Evolutionary conservation across 2,113 vertebrate species (phyloP).

Genomic region (Coptodon bakossiorum): DNA sequence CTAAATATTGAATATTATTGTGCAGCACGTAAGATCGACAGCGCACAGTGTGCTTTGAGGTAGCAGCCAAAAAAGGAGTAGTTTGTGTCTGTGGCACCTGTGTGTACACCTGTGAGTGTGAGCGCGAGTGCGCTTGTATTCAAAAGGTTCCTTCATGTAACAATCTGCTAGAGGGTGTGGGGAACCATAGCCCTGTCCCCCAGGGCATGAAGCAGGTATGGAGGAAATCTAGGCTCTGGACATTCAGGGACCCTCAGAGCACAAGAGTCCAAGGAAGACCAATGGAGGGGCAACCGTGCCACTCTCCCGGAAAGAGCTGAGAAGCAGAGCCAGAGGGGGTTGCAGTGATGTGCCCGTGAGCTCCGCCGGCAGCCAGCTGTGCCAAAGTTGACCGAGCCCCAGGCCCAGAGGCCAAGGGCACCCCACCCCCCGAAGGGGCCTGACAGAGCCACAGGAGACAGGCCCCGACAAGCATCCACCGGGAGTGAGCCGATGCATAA

Average conservation of each 20-base stretch:
- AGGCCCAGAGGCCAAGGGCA: no score
- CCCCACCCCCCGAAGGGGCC: no score
- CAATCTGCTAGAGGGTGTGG: accelerated
- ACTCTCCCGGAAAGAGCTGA: accelerated
- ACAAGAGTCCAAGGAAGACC: background rate
- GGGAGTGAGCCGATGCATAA: background rate
- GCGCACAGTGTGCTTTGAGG: background rate
- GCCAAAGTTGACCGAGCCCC: background rate
- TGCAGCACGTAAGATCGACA: background rate
- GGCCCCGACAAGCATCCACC: background rate
- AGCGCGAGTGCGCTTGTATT: background rate
- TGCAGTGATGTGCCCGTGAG: accelerated
- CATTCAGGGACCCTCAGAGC: background rate
- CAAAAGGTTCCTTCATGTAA: background rate
- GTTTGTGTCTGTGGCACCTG: background rate
- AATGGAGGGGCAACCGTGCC: background rate
- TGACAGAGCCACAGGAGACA: background rate
- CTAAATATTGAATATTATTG: background rate
- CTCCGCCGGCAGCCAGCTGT: accelerated
- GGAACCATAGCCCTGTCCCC: background rate
- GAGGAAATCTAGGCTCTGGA: background rate
- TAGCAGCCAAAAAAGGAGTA: background rate
- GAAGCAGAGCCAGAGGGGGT: background rate
- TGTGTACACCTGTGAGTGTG: background rate
- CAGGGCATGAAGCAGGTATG: background rate